A percentile compares a stretch with the other conserved stretches of the same genome.
Evolutionary conservation across 2,888 invertebrate genomes (phyloP).

Genomic region (Drosophila silvestris): DNA sequence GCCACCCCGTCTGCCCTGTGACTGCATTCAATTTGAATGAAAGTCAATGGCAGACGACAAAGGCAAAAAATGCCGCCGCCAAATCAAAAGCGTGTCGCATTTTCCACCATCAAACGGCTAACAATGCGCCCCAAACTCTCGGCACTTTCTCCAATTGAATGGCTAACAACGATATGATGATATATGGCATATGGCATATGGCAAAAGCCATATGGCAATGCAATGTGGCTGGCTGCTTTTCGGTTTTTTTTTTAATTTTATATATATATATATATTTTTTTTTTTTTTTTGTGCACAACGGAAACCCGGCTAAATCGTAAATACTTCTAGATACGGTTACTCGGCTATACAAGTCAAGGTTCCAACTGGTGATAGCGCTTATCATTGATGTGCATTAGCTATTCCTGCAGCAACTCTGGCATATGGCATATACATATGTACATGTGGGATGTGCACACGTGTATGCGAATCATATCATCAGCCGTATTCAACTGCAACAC

Average conservation of each 20-base stretch:
- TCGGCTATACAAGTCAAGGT: constrained; percentile 67
- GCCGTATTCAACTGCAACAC: constrained; percentile 18
- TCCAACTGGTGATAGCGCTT: constrained; percentile 37
- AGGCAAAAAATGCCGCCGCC: constrained; percentile 16
- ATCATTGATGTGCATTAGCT: constrained; percentile 35
- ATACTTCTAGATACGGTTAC: constrained; percentile 31
- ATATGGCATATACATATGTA: constrained; percentile 3
- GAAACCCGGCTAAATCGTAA: constrained; percentile 34
- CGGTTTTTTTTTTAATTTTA: background rate
- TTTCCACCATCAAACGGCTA: constrained; percentile 58
- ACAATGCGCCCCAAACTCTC: constrained; percentile 50
- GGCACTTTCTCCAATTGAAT: constrained; percentile 62
- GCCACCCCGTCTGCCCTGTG: constrained; percentile 1
- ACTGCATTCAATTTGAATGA: constrained; percentile 69
- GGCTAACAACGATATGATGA: constrained; percentile 25
- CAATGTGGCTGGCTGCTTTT: constrained; percentile 28
- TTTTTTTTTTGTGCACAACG: constrained; percentile 2
- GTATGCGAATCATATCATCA: background rate
- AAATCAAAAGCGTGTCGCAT: constrained; percentile 73
- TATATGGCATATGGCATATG: constrained; percentile 29
- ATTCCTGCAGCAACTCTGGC: constrained; percentile 16
- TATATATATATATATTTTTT: too few species aligned
- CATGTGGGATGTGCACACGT: background rate
- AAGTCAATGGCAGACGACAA: constrained; percentile 65
- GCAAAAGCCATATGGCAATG: constrained; percentile 2